Evolutionary conservation across 1,140 invertebrate genomes (phyloP), one percentile per base, ranked within the genome.

Genomic region (Berghia stephanieae): DNA sequence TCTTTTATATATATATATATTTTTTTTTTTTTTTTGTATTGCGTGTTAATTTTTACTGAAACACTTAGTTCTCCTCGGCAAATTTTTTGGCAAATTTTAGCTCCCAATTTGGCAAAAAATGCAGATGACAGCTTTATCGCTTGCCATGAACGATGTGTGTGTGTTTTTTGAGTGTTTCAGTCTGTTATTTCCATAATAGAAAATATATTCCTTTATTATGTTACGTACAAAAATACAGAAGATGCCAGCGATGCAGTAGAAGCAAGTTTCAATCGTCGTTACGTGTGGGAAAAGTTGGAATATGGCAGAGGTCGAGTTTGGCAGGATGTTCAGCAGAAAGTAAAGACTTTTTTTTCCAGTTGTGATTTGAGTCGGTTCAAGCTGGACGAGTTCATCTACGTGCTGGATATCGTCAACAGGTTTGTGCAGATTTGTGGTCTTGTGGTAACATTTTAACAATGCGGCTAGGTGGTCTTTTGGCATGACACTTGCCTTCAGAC

Each of bases 261-360:
- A 83, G 90, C 88, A 27, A 92, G 90, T 80, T 92, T 94, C 27
- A 94, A 93, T 82, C 92, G 93, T 60, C 91, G 94, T 73, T 96
- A 97, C 81, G 93, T 96, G 1, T 92, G 92, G 81, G 94, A 97
- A 86, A 98, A 98, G 88, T 90, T 99, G 74, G 93, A 96, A 82
- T 94, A 94, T 80, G 96, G 96, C 13, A 90, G 96, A 70, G 90
- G 92, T 1, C 92, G 95, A 79, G 93, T 99, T 68, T 99, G 97
- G 97, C 94, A 96, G 80, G 97, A 99, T 82, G 94, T 98, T 0
- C 95, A 98, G 87, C 94, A 94, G 3, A 98, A 98, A 91, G 94
- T 98, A 5, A 83, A 85, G 2, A 92, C 92, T 38, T 94, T 95
- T 82, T 88, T 97, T 24, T 91, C 94, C 24, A 93, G 93, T 55